Evolutionary conservation across 2,113 vertebrate species (phyloP), one percentile per base, ranked within the genome.

Genomic region (Ctenodactylus gundi): DNA sequence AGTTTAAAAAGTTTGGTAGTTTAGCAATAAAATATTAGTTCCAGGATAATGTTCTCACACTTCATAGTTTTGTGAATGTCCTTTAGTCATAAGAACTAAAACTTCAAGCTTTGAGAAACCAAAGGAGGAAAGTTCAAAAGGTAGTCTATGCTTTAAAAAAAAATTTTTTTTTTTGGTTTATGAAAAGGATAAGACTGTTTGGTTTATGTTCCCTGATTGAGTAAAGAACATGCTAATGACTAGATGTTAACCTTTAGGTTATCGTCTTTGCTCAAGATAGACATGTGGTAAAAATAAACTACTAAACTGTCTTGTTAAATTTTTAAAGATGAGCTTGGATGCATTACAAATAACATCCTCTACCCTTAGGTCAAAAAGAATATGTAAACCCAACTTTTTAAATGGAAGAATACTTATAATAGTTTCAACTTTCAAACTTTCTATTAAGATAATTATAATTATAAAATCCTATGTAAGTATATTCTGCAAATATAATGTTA

Each of bases 211-310:
- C 64, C 46, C 85, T 85, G 83, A 36, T 55, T 96, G 89, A 91
- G 51, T 87, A 78, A 95, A 88, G 67, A 95, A 95, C 77, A 46
- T 80, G 14, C 84, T 95, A 95, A 95, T 6, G 20, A 95, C 31
- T 96, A 93, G 80, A 92, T 97, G 73, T 86, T 95, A 94, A 96
- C 55, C 88, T 94, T 85, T 44, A 85, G 93, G 87, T 94, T 96
- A 97, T 95, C 94, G 85, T 57, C 58, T 51, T 75, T 96, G 62
- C 46, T 94, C 64, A 92, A 91, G 60, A 88, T 87, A 95, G 83
- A 97, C 95, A 55, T 88, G 12, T 92, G 94, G 90, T 83, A 95
- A 95, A 96, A 97, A 96, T 95, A 72, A 49, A 39, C n/a, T 95
- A 85, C 64, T 89, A 41, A 90, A 36, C 80, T 97, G 92, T 93